Percentiles rank a stretch among this genome's conserved stretches.
Evolutionary conservation across 2,797 vertebrate genomes (phyloP).

Genomic region (Betta splendens): DNA sequence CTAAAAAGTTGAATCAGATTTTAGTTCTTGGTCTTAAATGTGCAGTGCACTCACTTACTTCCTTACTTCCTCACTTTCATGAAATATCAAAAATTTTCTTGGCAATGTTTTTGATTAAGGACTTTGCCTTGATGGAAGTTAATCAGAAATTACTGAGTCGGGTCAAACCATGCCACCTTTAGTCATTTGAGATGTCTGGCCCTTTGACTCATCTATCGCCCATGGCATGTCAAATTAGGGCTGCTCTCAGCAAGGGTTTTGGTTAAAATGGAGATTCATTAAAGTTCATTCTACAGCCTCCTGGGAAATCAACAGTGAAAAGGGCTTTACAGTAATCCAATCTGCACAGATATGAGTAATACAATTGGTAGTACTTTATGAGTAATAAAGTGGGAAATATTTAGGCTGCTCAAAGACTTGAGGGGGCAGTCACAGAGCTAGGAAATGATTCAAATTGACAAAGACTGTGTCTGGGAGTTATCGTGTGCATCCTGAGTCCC

Average conservation of each 20-base stretch:
- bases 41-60: constrained; percentile 6
- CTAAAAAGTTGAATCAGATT: constrained; percentile 1
- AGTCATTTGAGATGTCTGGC: constrained; percentile 52
- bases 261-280: constrained; percentile 76
- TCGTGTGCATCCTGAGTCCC: constrained; percentile 25
- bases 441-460: constrained; percentile 68
- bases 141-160: constrained; percentile 61
- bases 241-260: constrained; percentile 52
- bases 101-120: constrained; percentile 33
- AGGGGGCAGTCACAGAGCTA: constrained; percentile 45
- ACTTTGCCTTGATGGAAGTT: constrained; percentile 41
- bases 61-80: constrained; percentile 6
- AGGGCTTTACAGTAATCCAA: constrained; percentile 71
- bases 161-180: constrained; percentile 60
- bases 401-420: constrained; percentile 66
- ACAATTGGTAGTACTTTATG: constrained; percentile 68
- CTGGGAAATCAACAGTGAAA: constrained; percentile 79
- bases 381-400: constrained; percentile 77
- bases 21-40: neutral
- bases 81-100: constrained; percentile 35
- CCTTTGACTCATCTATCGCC: constrained; percentile 54
- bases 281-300: constrained; percentile 71
- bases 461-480: constrained; percentile 41
- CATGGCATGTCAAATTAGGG: constrained; percentile 56
- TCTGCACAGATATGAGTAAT: constrained; percentile 71